Base-by-base conservation (phyloP, 1,140 invertebrate species). In the Drosophila quadrilineata region DNA sequence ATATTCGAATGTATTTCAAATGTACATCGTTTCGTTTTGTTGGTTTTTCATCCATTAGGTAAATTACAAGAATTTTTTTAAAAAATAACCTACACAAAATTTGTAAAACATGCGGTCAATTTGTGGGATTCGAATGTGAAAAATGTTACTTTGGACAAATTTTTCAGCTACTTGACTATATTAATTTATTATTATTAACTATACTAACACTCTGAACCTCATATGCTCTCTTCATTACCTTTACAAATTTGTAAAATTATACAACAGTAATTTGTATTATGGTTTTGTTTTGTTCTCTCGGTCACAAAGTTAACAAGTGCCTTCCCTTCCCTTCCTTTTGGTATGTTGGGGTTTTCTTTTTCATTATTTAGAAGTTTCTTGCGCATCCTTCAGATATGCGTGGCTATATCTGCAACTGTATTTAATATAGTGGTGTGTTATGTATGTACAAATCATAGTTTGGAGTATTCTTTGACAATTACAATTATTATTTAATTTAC, bases 1-100 rank as follows among this genome's bases (percentile, higher is more conserved):
- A n/a, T n/a, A n/a, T n/a, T 66, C 56, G 57, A 69, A 76, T 74
- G 75, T 74, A 84, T 77, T 85, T 84, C 54, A 77, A 84, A 85
- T 85, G 77, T 79, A 53, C 67, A 56, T 24, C 36, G 29, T 63
- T 35, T 26, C n/a, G n/a, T n/a, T n/a, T n/a, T n/a, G n/a, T n/a
- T n/a, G n/a, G n/a, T n/a, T n/a, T n/a, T n/a, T n/a, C n/a, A n/a
- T n/a, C n/a, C n/a, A n/a, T 16, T 58, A 29, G 14, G 6, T 56
- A 9, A 31, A 56, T 43, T 65, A 58, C 53, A 41, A 49, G 60
- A 82, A 79, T 68, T 82, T 69, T 68, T 82, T 69, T 56, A 31
- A 46, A 59, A 35, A 59, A 52, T 66, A 66, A 33, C 63, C 63
- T 66, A 59, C 63, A 59, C 53, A 43, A 65, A 58, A 59, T 50